These are phyloP conservation scores for Alectura lathami DNA, from an alignment of 2,113 vertebrate species.

Conservation along the genomic window DNA sequence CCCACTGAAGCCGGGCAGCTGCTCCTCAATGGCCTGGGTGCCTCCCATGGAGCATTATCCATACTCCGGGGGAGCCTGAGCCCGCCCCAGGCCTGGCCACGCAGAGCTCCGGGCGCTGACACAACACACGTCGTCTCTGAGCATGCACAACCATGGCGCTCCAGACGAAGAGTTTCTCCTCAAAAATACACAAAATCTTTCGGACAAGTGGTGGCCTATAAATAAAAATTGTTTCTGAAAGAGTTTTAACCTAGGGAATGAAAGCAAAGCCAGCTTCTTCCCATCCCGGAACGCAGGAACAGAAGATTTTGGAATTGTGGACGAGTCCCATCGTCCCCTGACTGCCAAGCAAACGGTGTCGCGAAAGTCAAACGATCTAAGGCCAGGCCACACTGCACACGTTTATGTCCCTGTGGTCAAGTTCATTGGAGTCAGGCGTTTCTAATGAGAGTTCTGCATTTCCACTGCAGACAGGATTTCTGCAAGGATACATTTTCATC, in stretches of 20 bases:
- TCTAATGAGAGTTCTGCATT: background rate
- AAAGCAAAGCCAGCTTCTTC: background rate
- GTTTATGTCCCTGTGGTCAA: background rate
- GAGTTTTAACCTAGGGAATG: background rate
- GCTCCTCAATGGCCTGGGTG: background rate
- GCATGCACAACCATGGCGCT: fast-evolving
- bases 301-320: background rate
- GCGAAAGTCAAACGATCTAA: background rate
- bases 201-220: background rate
- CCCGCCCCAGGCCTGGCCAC: too few relatives aligned
- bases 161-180: background rate
- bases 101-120: background rate
- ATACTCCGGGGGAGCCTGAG: background rate
- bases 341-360: fast-evolving
- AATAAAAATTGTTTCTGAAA: background rate
- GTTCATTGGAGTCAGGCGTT: background rate
- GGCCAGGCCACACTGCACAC: background rate
- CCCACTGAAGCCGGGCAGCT: background rate
- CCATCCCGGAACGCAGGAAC: fast-evolving
- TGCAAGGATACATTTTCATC: background rate
- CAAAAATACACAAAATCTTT: background rate
- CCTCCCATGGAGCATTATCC: too few relatives aligned
- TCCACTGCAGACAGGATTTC: background rate
- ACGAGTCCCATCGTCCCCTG: background rate
- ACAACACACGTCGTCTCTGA: fast-evolving